Percentiles rank a stretch among this genome's conserved stretches.
phyloP scores from a whole-genome alignment of 2,797 vertebrate genomes.

The Sparus aurata region DNA sequence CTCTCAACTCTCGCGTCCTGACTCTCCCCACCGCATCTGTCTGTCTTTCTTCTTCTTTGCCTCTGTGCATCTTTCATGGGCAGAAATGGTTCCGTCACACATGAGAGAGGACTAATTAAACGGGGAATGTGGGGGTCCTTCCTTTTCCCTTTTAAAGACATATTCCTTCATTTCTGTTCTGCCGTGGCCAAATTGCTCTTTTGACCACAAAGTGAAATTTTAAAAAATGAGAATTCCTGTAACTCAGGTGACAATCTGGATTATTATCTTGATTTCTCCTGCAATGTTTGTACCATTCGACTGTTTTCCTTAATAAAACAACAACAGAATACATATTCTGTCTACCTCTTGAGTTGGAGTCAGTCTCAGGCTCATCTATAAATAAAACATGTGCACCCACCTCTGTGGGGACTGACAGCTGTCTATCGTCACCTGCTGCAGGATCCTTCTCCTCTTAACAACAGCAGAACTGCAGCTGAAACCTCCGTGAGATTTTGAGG shows the following conservation, averaged over 20 bases:
- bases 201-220: constrained; percentile 3
- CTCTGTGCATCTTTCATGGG: constrained; percentile 32
- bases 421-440: constrained; percentile 28
- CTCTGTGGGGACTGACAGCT: constrained; percentile 46
- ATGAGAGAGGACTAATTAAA: constrained; percentile 43
- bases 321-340: background rate
- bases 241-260: background rate
- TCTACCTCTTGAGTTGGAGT: background rate
- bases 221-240: background rate
- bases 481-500: constrained; percentile 9
- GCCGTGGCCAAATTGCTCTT: background rate
- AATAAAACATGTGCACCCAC: constrained; percentile 39
- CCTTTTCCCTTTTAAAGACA: background rate
- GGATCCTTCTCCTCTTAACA: constrained; percentile 11
- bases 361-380: constrained; percentile 11
- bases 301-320: background rate
- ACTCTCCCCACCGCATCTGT: constrained; percentile 15
- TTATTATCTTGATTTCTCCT: background rate
- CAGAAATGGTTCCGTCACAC: constrained; percentile 50
- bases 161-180: constrained; percentile 1
- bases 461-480: constrained; percentile 14
- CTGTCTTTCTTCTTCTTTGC: constrained; percentile 19
- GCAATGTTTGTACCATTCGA: background rate
- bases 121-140: constrained; percentile 4
- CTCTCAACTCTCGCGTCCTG: background rate